Conservation (phyloP, 2,797 vertebrate genomes). For the Periophthalmus magnuspinnatus region DNA sequence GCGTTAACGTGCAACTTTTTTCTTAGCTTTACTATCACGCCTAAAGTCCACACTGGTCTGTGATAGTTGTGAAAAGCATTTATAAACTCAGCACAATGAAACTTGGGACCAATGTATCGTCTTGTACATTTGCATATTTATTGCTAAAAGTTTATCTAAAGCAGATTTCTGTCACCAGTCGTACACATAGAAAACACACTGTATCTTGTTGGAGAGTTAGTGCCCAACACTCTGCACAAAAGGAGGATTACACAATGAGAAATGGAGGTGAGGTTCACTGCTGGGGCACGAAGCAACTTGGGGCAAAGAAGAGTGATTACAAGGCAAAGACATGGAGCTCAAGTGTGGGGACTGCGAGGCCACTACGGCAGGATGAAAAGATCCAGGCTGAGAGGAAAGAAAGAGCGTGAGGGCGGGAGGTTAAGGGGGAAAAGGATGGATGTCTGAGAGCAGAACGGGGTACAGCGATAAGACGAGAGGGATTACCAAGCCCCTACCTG, state of each 20-base stretch:
- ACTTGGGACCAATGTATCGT: too few relatives aligned
- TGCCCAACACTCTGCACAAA: slow-evolving; percentile 4
- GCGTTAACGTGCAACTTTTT: too few relatives aligned
- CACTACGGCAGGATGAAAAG: slow-evolving; percentile 36
- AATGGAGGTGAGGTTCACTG: slow-evolving; percentile 27
- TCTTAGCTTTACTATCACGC: too few relatives aligned
- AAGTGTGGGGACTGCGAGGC: neutral
- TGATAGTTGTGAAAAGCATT: too few relatives aligned
- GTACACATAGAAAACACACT: too few relatives aligned
- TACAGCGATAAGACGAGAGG: slow-evolving; percentile 37
- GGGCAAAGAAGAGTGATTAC: slow-evolving; percentile 18
- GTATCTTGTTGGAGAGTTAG: neutral
- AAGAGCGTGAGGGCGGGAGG: slow-evolving; percentile 22
- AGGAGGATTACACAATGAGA: slow-evolving; percentile 23
- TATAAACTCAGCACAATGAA: too few relatives aligned
- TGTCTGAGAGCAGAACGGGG: slow-evolving; percentile 43
- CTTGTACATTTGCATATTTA: too few relatives aligned
- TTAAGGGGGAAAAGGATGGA: slow-evolving; percentile 31
- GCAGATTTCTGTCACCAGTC: too few relatives aligned
- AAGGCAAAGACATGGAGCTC: neutral
- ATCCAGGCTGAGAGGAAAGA: slow-evolving; percentile 22
- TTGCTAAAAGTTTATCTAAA: too few relatives aligned
- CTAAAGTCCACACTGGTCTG: too few relatives aligned
- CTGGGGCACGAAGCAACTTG: slow-evolving; percentile 19
- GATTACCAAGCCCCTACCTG: slow-evolving; percentile 57